phyloP scores from a whole-genome alignment of 2,113 vertebrate genomes.

The Xenus cinereus region DNA sequence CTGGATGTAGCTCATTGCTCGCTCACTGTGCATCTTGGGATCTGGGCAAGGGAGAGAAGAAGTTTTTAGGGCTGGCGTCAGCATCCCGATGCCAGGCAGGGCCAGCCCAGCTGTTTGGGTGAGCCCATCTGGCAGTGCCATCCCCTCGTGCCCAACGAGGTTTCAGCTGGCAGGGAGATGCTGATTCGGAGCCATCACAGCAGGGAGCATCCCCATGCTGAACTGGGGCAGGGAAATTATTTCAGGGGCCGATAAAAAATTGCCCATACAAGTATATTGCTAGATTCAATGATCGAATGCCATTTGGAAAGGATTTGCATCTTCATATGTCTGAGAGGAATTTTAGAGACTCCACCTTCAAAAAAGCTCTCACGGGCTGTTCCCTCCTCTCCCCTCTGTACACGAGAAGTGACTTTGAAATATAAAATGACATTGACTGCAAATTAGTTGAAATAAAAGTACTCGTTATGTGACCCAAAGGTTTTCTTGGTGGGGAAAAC shows the following conservation, averaged over 20 bases:
- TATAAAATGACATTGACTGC: background rate
- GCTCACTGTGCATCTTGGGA: rapidly evolving
- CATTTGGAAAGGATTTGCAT: background rate
- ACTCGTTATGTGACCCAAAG: background rate
- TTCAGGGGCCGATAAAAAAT: background rate
- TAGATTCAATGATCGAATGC: background rate
- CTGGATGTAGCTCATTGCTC: rapidly evolving
- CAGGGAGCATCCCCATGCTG: background rate
- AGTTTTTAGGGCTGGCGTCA: background rate
- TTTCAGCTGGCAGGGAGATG: background rate
- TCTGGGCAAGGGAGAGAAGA: background rate
- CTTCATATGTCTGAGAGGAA: background rate
- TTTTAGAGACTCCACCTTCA: background rate
- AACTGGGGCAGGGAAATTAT: background rate
- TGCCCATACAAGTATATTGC: background rate
- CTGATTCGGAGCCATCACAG: rapidly evolving
- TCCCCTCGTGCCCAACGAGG: rapidly evolving
- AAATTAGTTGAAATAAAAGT: background rate
- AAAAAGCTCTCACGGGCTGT: background rate
- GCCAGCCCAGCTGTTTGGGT: background rate
- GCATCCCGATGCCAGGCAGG: background rate
- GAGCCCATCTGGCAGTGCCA: background rate
- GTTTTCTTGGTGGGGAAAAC: background rate
- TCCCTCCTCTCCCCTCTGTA: background rate
- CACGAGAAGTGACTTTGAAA: background rate